These are phyloP conservation scores for Aurelia coerulea DNA, from an alignment of 30 jellyfish, hydroid and myxozoan genomes.

Conservation along the genomic window DNA sequence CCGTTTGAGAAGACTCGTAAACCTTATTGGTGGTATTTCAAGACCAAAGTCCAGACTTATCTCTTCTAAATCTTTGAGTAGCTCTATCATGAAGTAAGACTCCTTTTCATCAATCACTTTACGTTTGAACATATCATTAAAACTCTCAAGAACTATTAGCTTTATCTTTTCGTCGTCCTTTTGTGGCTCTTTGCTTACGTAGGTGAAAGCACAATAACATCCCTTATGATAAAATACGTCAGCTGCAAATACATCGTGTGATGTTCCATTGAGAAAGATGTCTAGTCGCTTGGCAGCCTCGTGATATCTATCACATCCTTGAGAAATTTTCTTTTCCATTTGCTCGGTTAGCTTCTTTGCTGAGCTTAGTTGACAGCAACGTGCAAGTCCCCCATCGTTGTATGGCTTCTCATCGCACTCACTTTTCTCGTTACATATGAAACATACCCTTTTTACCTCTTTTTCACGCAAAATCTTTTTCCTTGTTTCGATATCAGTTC, in stretches of 20 bases:
- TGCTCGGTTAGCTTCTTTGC: slow-evolving; percentile 29
- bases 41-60: slow-evolving; percentile 37
- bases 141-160: slow-evolving; percentile 31
- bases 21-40: slow-evolving; percentile 46
- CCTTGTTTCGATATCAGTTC: slow-evolving; percentile 36
- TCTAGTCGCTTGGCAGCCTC: slow-evolving; percentile 65
- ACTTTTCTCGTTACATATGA: slow-evolving; percentile 33
- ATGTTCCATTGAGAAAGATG: slow-evolving; percentile 46
- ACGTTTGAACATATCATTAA: slow-evolving; percentile 39
- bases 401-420: slow-evolving; percentile 53
- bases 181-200: slow-evolving; percentile 39
- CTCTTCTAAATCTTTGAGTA: slow-evolving; percentile 54
- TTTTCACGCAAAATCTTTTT: slow-evolving; percentile 41
- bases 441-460: slow-evolving; percentile 50
- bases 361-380: slow-evolving; percentile 57
- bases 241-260: slow-evolving; percentile 55
- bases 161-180: slow-evolving; percentile 34
- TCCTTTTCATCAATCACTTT: slow-evolving; percentile 42
- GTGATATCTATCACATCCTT: slow-evolving; percentile 29
- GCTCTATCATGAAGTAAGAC: slow-evolving; percentile 43
- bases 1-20: slow-evolving; percentile 2
- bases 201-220: slow-evolving; percentile 36
- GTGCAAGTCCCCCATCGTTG: slow-evolving; percentile 54
- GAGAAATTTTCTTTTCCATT: slow-evolving; percentile 25
- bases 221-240: slow-evolving; percentile 40